Percentiles rank a stretch among this genome's conserved stretches.
These are phyloP conservation scores for Bostrychus sinensis DNA, from an alignment of 2,113 vertebrate genomes.

Conservation along the genomic window DNA sequence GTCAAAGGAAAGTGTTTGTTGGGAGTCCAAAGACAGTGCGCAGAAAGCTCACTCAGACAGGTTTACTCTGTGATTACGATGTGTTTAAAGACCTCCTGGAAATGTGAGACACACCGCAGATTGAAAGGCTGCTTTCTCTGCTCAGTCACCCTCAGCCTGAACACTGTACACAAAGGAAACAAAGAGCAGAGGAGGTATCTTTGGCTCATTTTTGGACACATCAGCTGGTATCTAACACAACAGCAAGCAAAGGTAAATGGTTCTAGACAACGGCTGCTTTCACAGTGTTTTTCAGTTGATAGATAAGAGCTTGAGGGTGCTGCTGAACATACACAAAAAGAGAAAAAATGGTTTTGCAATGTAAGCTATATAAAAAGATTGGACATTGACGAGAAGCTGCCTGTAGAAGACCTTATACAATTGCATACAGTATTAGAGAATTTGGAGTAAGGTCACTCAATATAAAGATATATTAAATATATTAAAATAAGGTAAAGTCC, in stretches of 20 bases:
- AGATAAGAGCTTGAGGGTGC: background rate
- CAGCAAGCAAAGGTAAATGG: background rate
- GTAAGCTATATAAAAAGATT: too few relatives aligned
- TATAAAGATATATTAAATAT: too few relatives aligned
- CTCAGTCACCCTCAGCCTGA: conserved; percentile 49
- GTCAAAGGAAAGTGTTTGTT: conserved; percentile 16
- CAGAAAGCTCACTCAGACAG: conserved; percentile 4
- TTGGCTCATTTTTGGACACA: background rate
- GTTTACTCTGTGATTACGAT: conserved; percentile 3
- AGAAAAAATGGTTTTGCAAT: too few relatives aligned
- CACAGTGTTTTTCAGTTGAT: background rate
- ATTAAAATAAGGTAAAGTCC: too few relatives aligned
- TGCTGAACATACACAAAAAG: background rate
- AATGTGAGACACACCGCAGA: conserved; percentile 7
- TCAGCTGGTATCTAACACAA: background rate
- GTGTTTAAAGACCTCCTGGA: background rate
- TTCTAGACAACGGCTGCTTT: background rate
- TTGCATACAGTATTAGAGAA: too few relatives aligned
- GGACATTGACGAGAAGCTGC: too few relatives aligned
- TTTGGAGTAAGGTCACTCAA: too few relatives aligned
- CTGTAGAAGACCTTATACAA: too few relatives aligned
- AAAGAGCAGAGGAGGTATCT: background rate
- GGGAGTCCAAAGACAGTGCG: background rate
- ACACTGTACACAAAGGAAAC: conserved; percentile 30
- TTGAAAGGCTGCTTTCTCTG: conserved; percentile 28